Evolutionary conservation across 1,140 invertebrate genomes (phyloP).

Genomic region (Mizuhopecten yessoensis): DNA sequence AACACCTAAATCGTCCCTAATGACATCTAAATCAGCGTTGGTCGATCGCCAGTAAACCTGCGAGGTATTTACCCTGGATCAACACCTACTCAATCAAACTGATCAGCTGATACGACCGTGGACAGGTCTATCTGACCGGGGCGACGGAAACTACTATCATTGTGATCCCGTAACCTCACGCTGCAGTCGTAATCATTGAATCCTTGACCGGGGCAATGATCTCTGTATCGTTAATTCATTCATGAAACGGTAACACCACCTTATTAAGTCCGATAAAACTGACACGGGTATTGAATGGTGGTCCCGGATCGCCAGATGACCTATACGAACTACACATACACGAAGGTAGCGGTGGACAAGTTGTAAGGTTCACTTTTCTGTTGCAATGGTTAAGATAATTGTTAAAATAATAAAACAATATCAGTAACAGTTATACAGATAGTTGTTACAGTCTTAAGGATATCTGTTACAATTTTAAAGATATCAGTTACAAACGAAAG

Average conservation of each 20-base stretch:
- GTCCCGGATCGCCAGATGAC: not conserved
- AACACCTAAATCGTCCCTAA: not conserved
- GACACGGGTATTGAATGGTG: not conserved
- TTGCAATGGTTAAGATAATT: too few relatives aligned
- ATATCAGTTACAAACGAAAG: too few relatives aligned
- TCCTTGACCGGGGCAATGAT: slow-evolving; percentile 31
- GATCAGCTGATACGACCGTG: not conserved
- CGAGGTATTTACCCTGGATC: not conserved
- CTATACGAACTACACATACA: not conserved
- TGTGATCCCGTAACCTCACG: not conserved
- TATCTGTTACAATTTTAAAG: too few relatives aligned
- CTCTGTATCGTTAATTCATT: not conserved
- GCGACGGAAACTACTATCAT: not conserved
- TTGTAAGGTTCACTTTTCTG: too few relatives aligned
- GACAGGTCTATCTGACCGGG: not conserved
- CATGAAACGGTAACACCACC: not conserved
- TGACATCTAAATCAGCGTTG: not conserved
- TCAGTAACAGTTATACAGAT: too few relatives aligned
- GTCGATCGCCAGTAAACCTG: not conserved
- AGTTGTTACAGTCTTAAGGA: too few relatives aligned
- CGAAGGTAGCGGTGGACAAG: too few relatives aligned
- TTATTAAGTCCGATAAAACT: not conserved
- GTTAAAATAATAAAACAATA: too few relatives aligned
- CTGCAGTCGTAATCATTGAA: not conserved
- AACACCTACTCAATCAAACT: slow-evolving; percentile 13